Evolutionary conservation across 2,888 invertebrate genomes (phyloP).

Genomic region (Torymus auratus): DNA sequence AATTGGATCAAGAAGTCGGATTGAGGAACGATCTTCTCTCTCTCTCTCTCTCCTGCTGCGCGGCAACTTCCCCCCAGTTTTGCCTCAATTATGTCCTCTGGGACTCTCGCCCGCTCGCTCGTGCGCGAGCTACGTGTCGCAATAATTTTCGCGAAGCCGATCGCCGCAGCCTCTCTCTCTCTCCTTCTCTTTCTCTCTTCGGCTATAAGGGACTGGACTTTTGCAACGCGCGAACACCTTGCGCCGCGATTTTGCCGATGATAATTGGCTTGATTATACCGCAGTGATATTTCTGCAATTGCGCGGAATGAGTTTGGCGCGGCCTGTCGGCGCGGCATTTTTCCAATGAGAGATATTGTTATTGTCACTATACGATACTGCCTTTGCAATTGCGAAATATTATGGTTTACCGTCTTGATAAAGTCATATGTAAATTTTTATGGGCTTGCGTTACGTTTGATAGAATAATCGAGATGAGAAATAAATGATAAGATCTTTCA

Average conservation of each 20-base stretch:
- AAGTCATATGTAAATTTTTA: not conserved
- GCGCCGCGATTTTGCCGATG: slow-evolving; percentile 25
- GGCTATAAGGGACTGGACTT: not conserved
- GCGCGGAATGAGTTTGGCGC: not conserved
- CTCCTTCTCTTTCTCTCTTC: not conserved
- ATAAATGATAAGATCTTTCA: not conserved
- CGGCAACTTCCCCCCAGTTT: slow-evolving; percentile 62
- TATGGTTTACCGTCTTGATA: not conserved
- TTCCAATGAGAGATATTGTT: not conserved
- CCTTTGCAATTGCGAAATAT: too few species aligned
- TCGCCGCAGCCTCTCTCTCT: not conserved
- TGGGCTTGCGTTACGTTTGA: not conserved
- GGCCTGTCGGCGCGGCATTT: not conserved
- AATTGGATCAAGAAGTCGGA: slow-evolving; percentile 76
- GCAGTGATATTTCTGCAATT: not conserved
- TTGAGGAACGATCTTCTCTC: slow-evolving; percentile 68
- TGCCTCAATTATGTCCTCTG: slow-evolving; percentile 73
- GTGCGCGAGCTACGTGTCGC: slow-evolving; percentile 63
- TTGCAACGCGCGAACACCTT: not conserved
- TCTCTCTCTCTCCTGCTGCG: slow-evolving; percentile 36
- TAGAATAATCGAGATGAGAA: slow-evolving; percentile 2
- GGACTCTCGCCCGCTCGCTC: slow-evolving; percentile 54
- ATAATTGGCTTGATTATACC: slow-evolving; percentile 36
- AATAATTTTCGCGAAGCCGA: slow-evolving; percentile 64
- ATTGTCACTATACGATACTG: not conserved